Evolutionary conservation across 1,140 invertebrate genomes (phyloP), one percentile per base, ranked within the genome.

Genomic region (Hylyphantes graminicola): DNA sequence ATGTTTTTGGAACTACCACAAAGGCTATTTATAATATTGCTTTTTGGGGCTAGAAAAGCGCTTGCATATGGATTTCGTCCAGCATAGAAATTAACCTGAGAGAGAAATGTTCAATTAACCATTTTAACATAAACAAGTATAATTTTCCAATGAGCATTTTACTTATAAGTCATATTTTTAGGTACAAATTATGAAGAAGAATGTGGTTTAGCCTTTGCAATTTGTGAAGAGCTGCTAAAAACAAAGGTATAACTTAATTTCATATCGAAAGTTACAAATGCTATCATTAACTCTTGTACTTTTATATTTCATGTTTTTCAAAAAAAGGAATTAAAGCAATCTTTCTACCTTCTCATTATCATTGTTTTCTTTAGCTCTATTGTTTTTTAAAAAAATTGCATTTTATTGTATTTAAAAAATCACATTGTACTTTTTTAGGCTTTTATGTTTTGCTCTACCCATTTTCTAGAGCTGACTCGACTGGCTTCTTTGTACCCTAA

Each of bases 171-270:
- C 11, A 77, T 55, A 10, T n/a, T 59, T 77, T 67, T 48, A 90
- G 90, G 93, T 5, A 97, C 96, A 0, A 93, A 92, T 80, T 89
- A 92, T n/a, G 94, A 96, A 88, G 96, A 97, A 91, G 96, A 96
- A 4, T 92, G 93, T 0, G 93, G 93, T 82, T 91, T 97, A 70
- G 95, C 94, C 65, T 96, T 94, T 93, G 92, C 94, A 0, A 92
- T 97, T 78, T 94, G 93, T 88, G 94, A 96, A 90, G 90, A 93
- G 85, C 90, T 98, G 5, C 87, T 94, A 3, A 88, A 90, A 57
- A 92, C 92, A 6, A 90, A 93, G 88, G 89, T 90, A 87, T 63
- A 15, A 51, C 35, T 48, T n/a, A 13, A n/a, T 3, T 65, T 65
- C 19, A 17, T 15, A 11, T n/a, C 10, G 7, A n/a, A 65, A 4